Conservation (phyloP, 2,797 vertebrate genomes). For the Vipera ursinii region DNA sequence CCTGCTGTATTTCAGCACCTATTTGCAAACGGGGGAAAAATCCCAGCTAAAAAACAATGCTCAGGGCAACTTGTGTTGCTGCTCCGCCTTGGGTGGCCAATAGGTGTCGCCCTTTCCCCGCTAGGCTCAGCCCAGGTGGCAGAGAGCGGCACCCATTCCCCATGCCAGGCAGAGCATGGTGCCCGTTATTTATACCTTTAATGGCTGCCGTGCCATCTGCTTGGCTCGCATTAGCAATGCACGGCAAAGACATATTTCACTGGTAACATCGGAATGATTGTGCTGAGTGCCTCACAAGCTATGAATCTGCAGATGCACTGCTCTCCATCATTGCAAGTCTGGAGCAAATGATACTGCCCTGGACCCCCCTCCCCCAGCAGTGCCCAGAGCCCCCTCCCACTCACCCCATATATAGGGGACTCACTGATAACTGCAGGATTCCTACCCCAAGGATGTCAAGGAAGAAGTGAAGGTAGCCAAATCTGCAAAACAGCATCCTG, state of each 20-base stretch:
- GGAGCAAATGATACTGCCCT: background rate
- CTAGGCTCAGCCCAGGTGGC: slow-evolving; percentile 16
- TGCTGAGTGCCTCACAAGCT: slow-evolving; percentile 6
- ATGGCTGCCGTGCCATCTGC: slow-evolving; percentile 24
- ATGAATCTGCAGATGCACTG: slow-evolving; percentile 33
- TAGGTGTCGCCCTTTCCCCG: background rate
- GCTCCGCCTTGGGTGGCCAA: background rate
- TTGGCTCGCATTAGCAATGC: slow-evolving; percentile 28
- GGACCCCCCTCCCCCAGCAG: background rate
- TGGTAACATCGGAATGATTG: slow-evolving; percentile 15
- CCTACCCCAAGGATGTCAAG: background rate
- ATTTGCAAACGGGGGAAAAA: background rate
- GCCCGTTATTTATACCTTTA: slow-evolving; percentile 33
- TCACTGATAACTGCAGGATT: background rate
- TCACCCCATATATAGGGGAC: background rate
- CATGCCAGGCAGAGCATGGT: slow-evolving; percentile 12
- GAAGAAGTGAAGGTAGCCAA: background rate
- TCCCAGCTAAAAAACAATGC: background rate
- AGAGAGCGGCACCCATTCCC: slow-evolving; percentile 8
- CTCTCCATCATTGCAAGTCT: slow-evolving; percentile 29
- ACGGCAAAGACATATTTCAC: slow-evolving; percentile 30
- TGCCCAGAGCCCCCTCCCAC: background rate
- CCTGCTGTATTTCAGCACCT: background rate
- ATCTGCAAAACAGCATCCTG: background rate
- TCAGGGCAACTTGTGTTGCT: background rate